phyloP scores from a whole-genome alignment of 2,797 vertebrate species.

The Pampus argenteus region DNA sequence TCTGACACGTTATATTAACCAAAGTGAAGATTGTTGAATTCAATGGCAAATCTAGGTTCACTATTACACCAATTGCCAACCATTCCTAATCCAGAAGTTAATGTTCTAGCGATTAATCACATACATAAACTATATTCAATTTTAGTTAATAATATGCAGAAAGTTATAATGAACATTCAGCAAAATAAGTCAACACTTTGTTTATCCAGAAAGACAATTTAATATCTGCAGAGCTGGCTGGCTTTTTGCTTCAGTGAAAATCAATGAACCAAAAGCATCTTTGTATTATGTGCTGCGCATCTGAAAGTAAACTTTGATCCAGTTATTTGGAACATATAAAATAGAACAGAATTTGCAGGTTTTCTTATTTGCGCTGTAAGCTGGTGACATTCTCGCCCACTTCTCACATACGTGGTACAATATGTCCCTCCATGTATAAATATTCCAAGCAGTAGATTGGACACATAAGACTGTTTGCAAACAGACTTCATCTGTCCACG shows the following conservation, averaged over 20 bases:
- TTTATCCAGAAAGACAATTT: background rate
- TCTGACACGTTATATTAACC: too few relatives aligned
- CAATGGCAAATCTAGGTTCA: too few relatives aligned
- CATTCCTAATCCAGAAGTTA: too few relatives aligned
- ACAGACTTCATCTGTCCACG: constrained; percentile 25
- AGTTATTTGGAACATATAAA: background rate
- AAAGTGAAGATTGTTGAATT: too few relatives aligned
- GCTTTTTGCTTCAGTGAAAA: background rate
- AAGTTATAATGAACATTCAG: background rate
- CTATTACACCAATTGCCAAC: too few relatives aligned
- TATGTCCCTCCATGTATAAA: background rate
- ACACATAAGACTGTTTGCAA: constrained; percentile 33
- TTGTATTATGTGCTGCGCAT: background rate
- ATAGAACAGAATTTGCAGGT: background rate
- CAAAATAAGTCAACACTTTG: background rate
- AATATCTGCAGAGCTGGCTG: background rate
- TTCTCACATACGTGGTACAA: background rate
- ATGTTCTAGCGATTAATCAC: too few relatives aligned
- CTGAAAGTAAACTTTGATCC: background rate
- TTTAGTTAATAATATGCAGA: too few relatives aligned
- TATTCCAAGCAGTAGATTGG: background rate
- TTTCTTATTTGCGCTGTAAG: background rate
- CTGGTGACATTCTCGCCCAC: background rate
- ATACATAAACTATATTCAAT: background rate
- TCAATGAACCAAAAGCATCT: background rate